phyloP scores from a whole-genome alignment of 1,140 invertebrate genomes.

The Pseudomyrmex concolor region DNA sequence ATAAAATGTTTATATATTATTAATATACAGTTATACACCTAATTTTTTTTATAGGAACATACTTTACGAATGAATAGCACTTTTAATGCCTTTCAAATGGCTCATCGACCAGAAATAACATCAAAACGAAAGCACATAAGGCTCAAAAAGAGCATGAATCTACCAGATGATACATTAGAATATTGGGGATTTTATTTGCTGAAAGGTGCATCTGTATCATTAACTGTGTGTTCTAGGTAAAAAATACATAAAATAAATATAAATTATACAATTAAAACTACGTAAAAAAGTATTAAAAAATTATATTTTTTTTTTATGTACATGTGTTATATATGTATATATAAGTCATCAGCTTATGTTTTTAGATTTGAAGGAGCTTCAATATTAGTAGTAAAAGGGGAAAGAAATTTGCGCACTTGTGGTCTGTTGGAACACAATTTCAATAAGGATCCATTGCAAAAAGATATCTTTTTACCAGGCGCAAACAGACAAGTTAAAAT shows the following conservation, averaged over 20 bases:
- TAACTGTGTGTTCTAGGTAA: constrained; percentile 92
- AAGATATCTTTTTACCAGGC: constrained; percentile 82
- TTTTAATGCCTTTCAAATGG: constrained; percentile 93
- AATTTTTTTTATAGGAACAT: constrained; percentile 86
- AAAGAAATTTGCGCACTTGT: constrained; percentile 90
- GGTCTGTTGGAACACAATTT: constrained; percentile 89
- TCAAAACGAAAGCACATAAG: constrained; percentile 90
- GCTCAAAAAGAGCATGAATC: constrained; percentile 91
- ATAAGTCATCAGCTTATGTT: not conserved
- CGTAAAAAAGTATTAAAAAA: not conserved
- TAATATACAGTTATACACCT: too few relatives aligned
- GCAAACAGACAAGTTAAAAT: constrained; percentile 89
- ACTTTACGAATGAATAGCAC: constrained; percentile 90
- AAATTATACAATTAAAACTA: constrained; percentile 1
- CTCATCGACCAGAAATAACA: constrained; percentile 88
- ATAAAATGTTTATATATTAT: not conserved
- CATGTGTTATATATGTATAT: not conserved
- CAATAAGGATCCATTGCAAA: constrained; percentile 86
- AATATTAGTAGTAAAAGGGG: constrained; percentile 91
- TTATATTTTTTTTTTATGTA: constrained; percentile 21
- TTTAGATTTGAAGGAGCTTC: constrained; percentile 89
- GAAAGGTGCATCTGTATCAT: constrained; percentile 89
- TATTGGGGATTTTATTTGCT: constrained; percentile 95
- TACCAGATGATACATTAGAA: constrained; percentile 94
- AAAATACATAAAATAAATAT: constrained; percentile 5